A percentile compares a stretch with the other conserved stretches of the same genome.
phyloP scores from a whole-genome alignment of 2,113 vertebrate species.

The Gyps fulvus region DNA sequence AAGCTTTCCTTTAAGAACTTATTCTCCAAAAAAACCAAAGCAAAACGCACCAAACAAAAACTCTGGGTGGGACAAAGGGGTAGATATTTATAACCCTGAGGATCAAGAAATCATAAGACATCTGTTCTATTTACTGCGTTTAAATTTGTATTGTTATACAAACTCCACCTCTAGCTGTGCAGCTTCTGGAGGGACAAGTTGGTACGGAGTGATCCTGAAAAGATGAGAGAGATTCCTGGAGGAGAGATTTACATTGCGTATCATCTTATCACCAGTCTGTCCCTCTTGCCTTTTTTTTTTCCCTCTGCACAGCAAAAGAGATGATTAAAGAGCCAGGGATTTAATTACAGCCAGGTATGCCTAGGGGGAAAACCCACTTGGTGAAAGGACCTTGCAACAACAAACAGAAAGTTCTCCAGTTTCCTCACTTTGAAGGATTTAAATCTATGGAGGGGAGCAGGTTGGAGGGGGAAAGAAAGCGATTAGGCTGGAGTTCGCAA shows the following conservation, averaged over 20 bases:
- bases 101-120: conserved; percentile 56
- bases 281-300: conserved; percentile 19
- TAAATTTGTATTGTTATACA: conserved; percentile 50
- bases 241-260: conserved; percentile 51
- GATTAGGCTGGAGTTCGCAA: conserved; percentile 44
- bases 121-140: conserved; percentile 39
- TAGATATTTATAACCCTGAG: conserved; percentile 52
- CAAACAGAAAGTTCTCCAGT: conserved; percentile 66
- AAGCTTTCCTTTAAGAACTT: background rate
- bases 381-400: conserved; percentile 57
- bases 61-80: conserved; percentile 12
- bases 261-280: conserved; percentile 60
- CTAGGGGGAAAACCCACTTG: conserved; percentile 50
- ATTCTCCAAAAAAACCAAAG: background rate
- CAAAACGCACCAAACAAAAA: background rate
- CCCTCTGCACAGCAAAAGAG: conserved; percentile 20
- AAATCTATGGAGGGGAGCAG: background rate
- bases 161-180: conserved; percentile 41
- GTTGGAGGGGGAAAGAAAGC: background rate
- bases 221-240: conserved; percentile 65
- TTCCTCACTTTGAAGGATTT: conserved; percentile 62
- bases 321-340: conserved; percentile 56
- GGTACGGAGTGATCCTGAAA: conserved; percentile 45
- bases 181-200: conserved; percentile 62
- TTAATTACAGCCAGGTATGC: conserved; percentile 62